Evolutionary conservation across 2,113 vertebrate species (phyloP), one percentile per base, ranked within the genome.

Genomic region (Paramisgurnus dabryanus): DNA sequence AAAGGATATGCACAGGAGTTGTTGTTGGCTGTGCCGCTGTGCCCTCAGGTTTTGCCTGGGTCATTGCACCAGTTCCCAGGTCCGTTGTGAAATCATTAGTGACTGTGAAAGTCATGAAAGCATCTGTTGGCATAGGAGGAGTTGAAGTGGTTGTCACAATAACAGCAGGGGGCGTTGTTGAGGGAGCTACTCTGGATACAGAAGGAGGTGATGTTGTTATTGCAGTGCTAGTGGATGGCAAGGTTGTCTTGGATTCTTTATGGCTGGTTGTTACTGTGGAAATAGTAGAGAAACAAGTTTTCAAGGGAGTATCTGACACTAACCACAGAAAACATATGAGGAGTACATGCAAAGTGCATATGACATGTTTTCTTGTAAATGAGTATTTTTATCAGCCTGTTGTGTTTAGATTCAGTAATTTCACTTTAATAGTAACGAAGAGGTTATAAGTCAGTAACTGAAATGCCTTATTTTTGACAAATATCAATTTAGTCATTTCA

Each of bases 41-140:
- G 58, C 22, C n/a, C 2, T 71, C 18, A 17, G 76, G 50, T 40
- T 71, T 68, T 40, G 64, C 2, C 27, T 17, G 9, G 12, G 47
- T 22, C 50, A 58, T 27, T 6, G 53, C 55, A 73, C 53, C 58
- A 10, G 79, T 55, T 50, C 22, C 13, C 15, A 22, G 12, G 12
- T 40, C 22, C 41, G 69, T 61, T 15, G 64, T 69, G 69, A 74
- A 39, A 69, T 17, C 65, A 63, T 43, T 78, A 8, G 61, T 72
- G 15, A 34, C 7, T 41, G 43, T 18, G 11, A 17, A 67, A 63
- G 68, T 63, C 50, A 18, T 6, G n/a, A 57, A 39, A 73, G 43
- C 55, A 43, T 53, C 13, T 43, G 71, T 12, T 43, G 11, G 17
- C 18, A 57, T 68, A 13, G 18, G 12, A 22, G 17, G 40, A 39